Base-by-base conservation (phyloP, 2,113 vertebrate genomes). In the Syngnathus floridae region DNA sequence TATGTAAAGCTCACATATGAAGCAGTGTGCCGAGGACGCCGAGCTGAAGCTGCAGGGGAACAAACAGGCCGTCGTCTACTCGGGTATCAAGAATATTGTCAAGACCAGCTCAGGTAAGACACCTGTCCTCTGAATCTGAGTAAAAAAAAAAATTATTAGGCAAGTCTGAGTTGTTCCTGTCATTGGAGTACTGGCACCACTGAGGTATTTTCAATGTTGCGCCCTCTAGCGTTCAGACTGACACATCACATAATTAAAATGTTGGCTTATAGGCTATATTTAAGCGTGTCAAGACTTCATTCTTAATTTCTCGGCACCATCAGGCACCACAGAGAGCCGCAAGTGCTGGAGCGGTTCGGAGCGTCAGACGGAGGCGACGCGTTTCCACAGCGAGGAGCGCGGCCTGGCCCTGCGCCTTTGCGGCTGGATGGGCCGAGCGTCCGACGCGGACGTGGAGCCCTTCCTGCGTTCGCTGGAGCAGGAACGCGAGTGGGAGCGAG, bases 21-120 rank as follows among this genome's bases (percentile, higher is more conserved):
- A 99, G 79, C 95, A 96, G 79, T 98, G 97, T 82, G 93, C 94
- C 4, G 96, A 98, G 85, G 95, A 98, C 46, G 77, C 91, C 88
- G 97, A 98, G 84, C 93, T 95, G 78, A 97, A 96, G 66, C 91
- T 92, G 64, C 90, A 93, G 84, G 94, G 92, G 75, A 97, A 91
- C 91, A 95, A 95, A 71, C 94, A 93, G 81, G 88, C 92, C 6
- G 78, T 95, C 80, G 94, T 97, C 73, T 97, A 98, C 75, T 94
- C 94, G 55, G 97, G 97, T 65, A 98, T 99, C 88, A 98, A 99
- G 86, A 93, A 95, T 74, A 95, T 99, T 62, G 88, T 97, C 72
- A 98, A 95, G 86, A 92, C 93, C 70, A 95, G 93, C 82, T 91
- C 97, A 73, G 95, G 97, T 98, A 88, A 94, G 93, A 71, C n/a